phyloP scores from a whole-genome alignment of 1,140 invertebrate genomes.

The Metaphire vulgaris region DNA sequence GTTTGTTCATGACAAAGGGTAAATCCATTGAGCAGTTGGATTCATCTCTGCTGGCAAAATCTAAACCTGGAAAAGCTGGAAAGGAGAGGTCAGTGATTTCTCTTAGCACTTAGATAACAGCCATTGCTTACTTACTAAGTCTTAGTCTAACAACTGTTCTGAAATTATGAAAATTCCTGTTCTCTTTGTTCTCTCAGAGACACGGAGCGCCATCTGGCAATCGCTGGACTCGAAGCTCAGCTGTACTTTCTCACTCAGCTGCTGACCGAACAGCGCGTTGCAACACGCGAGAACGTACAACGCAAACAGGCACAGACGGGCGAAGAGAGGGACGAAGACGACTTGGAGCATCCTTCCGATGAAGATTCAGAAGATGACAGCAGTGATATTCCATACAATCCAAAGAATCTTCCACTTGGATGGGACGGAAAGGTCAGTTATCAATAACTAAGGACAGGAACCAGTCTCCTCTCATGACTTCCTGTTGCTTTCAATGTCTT shows the following conservation, averaged over 20 bases:
- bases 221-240: conserved; percentile 78
- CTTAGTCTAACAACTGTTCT: background rate
- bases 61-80: conserved; percentile 49
- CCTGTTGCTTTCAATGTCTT: background rate
- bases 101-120: background rate
- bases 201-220: conserved; percentile 55
- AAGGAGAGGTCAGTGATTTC: conserved; percentile 40
- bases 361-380: conserved; percentile 65
- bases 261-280: conserved; percentile 68
- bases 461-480: background rate
- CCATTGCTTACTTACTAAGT: background rate
- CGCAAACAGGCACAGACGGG: conserved; percentile 93
- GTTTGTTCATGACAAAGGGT: conserved; percentile 53
- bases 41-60: conserved; percentile 79
- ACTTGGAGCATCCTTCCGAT: conserved; percentile 53
- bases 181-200: too few relatives aligned
- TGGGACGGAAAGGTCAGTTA: conserved; percentile 94
- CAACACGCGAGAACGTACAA: conserved; percentile 96
- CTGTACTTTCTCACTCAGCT: conserved; percentile 78
- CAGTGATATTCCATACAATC: conserved; percentile 94
- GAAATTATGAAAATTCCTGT: background rate
- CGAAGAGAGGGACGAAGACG: conserved; percentile 81
- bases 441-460: too few relatives aligned
- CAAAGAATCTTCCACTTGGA: conserved; percentile 95
- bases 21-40: conserved; percentile 75